A percentile compares a stretch with the other conserved stretches of the same genome.
Conservation (phyloP, 2,797 vertebrate species). For the Sebastes aleutianus region DNA sequence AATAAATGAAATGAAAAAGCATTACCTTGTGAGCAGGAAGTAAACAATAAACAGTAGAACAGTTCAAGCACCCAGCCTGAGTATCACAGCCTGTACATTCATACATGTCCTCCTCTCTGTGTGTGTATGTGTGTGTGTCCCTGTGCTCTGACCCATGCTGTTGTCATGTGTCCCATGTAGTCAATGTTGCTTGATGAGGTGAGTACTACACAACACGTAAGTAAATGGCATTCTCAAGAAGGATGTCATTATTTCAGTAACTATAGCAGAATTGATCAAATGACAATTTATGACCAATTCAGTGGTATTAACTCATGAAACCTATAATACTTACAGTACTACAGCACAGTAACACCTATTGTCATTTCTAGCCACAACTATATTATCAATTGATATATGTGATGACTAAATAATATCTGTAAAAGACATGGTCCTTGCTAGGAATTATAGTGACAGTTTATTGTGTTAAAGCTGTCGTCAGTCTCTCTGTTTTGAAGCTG, state of each 20-base stretch:
- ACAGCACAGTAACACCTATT: not conserved
- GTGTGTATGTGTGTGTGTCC: conserved; percentile 52
- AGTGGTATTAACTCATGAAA: not conserved
- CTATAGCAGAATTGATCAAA: not conserved
- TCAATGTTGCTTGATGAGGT: conserved; percentile 46
- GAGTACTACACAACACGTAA: conserved; percentile 38
- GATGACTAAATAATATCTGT: not conserved
- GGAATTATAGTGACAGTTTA: not conserved
- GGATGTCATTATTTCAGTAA: not conserved
- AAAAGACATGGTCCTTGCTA: not conserved
- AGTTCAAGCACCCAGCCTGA: not conserved
- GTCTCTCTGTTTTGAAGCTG: no score
- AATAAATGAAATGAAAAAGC: not conserved
- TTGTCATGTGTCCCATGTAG: conserved; percentile 57
- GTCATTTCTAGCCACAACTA: not conserved
- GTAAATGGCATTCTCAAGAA: conserved; percentile 1
- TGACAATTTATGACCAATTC: not conserved
- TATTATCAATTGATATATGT: not conserved
- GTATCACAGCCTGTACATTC: not conserved
- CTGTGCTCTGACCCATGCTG: conserved; percentile 66
- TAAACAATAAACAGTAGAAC: not conserved
- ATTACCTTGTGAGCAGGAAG: not conserved
- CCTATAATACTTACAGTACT: not conserved
- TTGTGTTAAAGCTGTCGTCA: not conserved
- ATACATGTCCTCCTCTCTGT: conserved; percentile 31